Base-by-base conservation (phyloP, 2,888 invertebrate genomes). In the Urechis unicinctus region DNA sequence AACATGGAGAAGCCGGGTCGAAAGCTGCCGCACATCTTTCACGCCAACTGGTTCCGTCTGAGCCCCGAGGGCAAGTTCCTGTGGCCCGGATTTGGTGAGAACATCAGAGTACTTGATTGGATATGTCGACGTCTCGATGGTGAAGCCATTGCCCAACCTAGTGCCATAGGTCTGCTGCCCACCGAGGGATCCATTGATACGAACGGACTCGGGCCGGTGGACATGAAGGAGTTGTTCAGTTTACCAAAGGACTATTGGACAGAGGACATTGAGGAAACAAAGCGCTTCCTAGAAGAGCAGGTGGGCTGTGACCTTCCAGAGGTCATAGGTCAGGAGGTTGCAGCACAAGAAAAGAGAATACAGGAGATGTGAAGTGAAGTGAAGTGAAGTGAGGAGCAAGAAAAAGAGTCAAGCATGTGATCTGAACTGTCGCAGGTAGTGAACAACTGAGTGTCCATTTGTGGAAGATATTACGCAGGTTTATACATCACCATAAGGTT, bases 161-260 rank as follows among this genome's bases (percentile, higher is more conserved):
- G 65, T 48, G 46, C 67, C 48, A 50, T 61, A 21, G 65, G 67
- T 2, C 49, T 50, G 21, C 46, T 68, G 24, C 68, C 68, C 6
- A 58, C 30, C 26, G 41, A 58, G 50, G 63, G 62, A 4, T 52
- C 58, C 17, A 45, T 64, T 4, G 29, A 63, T 46, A 28, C 49
- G n/a, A 50, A 53, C 3, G 64, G 62, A 47, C 50, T 60, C n/a
- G n/a, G n/a, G 29, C 30, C 51, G 21, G 52, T 60, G 26, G 50
- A 53, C 72, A 79, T 86, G 76, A 81, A 88, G 17, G 85, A 88
- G 69, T 80, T 96, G 17, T 93, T 95, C 80, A 84, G 85, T 60
- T 79, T 95, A 56, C 90, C 92, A 5, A 88, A 87, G 72, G 86
- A 88, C 53, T 97, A 95, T 79, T 96, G 95, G 95, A 76, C 82